A percentile compares a stretch with the other conserved stretches of the same genome.
phyloP scores from a whole-genome alignment of 2,113 vertebrate genomes.

The Grallaria varia region DNA sequence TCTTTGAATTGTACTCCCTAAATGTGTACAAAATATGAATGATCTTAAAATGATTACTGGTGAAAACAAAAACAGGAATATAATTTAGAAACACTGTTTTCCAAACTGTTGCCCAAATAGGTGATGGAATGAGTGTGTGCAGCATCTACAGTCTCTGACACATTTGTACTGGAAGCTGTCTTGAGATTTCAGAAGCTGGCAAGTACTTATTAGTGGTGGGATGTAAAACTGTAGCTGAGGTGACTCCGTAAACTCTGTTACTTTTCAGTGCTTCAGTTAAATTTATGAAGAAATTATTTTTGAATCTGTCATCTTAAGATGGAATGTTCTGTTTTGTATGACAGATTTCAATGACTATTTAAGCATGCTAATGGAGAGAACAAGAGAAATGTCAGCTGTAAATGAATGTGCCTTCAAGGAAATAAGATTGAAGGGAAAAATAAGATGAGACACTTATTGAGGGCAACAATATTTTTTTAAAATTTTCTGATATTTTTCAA shows the following conservation, averaged over 20 bases:
- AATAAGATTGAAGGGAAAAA: neutral
- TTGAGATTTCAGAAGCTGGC: neutral
- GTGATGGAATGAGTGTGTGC: neutral
- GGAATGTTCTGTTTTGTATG: neutral
- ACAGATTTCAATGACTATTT: neutral
- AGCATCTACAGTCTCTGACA: neutral
- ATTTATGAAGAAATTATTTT: neutral
- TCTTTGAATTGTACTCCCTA: neutral
- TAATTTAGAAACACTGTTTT: neutral
- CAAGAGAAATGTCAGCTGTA: neutral
- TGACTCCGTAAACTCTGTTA: neutral
- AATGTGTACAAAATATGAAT: neutral
- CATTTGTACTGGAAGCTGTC: neutral
- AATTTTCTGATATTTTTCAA: neutral
- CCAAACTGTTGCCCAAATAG: neutral
- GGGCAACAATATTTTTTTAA: fast-evolving
- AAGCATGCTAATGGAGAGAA: neutral
- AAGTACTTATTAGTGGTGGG: neutral
- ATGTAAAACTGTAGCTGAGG: neutral
- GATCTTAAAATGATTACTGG: neutral
- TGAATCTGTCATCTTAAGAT: neutral
- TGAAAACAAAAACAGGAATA: neutral
- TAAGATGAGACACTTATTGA: neutral
- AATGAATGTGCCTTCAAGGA: neutral
- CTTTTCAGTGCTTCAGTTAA: neutral